phyloP scores from a whole-genome alignment of 1,140 invertebrate genomes.

The Brachionus sp. region DNA sequence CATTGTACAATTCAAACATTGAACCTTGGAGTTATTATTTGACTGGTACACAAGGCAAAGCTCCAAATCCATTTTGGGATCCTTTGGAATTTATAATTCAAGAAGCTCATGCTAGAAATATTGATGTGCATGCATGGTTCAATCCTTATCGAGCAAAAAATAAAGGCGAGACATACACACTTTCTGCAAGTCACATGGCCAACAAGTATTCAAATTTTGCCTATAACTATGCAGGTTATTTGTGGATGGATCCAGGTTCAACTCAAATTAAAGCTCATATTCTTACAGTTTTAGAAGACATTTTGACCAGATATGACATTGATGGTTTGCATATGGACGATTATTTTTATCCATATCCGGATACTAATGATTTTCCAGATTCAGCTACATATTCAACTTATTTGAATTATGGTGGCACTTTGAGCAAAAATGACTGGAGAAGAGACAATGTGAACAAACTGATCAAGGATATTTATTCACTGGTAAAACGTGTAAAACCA shows the following conservation, averaged over 20 bases:
- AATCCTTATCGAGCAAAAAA: slow-evolving; percentile 52
- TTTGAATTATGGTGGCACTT: slow-evolving; percentile 49
- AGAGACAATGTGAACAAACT: slow-evolving; percentile 52
- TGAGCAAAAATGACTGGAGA: slow-evolving; percentile 52
- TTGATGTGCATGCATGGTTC: slow-evolving; percentile 56
- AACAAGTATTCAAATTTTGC: slow-evolving; percentile 50
- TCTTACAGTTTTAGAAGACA: slow-evolving; percentile 50
- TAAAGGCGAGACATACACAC: slow-evolving; percentile 44
- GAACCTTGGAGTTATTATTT: slow-evolving; percentile 56
- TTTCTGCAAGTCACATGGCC: slow-evolving; percentile 53
- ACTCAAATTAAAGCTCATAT: slow-evolving; percentile 49
- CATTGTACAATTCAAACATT: slow-evolving; percentile 51
- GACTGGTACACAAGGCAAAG: slow-evolving; percentile 53
- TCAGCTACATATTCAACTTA: slow-evolving; percentile 50
- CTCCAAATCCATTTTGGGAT: slow-evolving; percentile 52
- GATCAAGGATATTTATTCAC: slow-evolving; percentile 49
- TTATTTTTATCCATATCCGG: slow-evolving; percentile 57
- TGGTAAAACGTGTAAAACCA: slow-evolving; percentile 49
- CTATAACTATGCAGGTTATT: slow-evolving; percentile 50
- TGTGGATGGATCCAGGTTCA: slow-evolving; percentile 55
- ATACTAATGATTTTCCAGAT: slow-evolving; percentile 51
- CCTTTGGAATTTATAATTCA: slow-evolving; percentile 51
- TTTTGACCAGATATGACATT: slow-evolving; percentile 53
- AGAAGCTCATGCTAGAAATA: slow-evolving; percentile 50
- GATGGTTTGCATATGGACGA: slow-evolving; percentile 57